These are phyloP conservation scores for Channa striata DNA, from an alignment of 2,797 vertebrate genomes.

Conservation along the genomic window DNA sequence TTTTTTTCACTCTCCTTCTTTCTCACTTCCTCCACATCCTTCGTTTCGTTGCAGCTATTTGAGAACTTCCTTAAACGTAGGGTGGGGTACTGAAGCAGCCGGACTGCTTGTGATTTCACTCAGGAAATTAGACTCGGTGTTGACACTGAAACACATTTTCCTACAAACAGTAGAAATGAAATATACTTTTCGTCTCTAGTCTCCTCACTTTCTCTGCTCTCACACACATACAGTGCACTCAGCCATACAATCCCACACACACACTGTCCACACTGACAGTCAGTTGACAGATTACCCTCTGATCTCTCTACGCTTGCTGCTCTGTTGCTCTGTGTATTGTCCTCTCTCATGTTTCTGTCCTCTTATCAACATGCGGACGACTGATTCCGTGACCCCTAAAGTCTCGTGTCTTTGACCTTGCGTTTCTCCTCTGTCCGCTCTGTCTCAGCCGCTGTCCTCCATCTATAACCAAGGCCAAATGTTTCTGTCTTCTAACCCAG, in stretches of 20 bases:
- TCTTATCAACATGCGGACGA: slow-evolving; percentile 42
- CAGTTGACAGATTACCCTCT: slow-evolving; percentile 47
- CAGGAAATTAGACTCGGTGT: neutral
- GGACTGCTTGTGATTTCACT: neutral
- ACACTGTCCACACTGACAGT: neutral
- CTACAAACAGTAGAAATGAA: neutral
- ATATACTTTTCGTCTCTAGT: slow-evolving; percentile 5
- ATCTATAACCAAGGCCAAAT: slow-evolving; percentile 9
- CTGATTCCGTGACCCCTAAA: slow-evolving; percentile 61
- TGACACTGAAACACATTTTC: neutral
- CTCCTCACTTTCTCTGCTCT: slow-evolving; percentile 16
- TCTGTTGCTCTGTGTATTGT: slow-evolving; percentile 38
- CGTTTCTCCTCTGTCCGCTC: slow-evolving; percentile 27
- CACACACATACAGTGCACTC: neutral
- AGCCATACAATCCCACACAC: neutral
- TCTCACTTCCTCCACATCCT: slow-evolving; percentile 8
- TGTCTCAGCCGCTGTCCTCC: neutral
- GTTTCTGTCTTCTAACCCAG: neutral
- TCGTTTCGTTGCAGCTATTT: neutral
- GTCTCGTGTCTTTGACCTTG: slow-evolving; percentile 39
- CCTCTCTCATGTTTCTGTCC: slow-evolving; percentile 67
- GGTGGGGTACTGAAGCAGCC: slow-evolving; percentile 6
- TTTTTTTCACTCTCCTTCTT: neutral
- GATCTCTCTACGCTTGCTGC: slow-evolving; percentile 36
- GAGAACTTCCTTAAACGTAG: slow-evolving; percentile 41